Evolutionary conservation across 2,888 invertebrate species (phyloP), one percentile per base, ranked within the genome.

Genomic region (Sinotaia quadrata): DNA sequence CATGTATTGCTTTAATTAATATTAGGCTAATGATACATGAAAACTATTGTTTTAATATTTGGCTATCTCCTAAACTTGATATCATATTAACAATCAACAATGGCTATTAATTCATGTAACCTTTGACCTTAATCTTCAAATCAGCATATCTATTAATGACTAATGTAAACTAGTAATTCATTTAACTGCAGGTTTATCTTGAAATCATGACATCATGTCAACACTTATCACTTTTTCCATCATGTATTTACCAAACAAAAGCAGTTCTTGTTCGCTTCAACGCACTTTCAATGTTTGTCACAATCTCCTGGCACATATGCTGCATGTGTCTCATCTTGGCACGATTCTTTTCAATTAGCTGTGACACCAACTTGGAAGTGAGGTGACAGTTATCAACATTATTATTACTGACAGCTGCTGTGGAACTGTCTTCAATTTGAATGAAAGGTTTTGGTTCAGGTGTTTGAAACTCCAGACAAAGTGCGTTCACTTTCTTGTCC

Each of bases 241-340:
- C 27, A 2, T 1, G 24, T n/a, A 21, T 34, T 71, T 65, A 78
- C 82, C 82, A 82, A 24, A 76, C 72, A 58, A 79, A 76, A 51
- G 79, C 77, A 65, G 79, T 78, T 60, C 76, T 75, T 8, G 79
- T 79, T 69, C 80, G 80, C 54, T 73, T 75, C 47, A 74, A 71
- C 2, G 78, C 73, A 2, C 62, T 71, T 33, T 77, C 75, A 27
- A 80, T 75, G 49, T 69, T 70, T 18, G 72, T 57, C 27, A 79
- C 54, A 18, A 72, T 62, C 7, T 77, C 72, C 18, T 69, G 47
- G 31, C 76, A 74, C 52, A 77, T 74, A 37, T 75, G 63, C 36
- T 70, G 70, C 8, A 76, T 70, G 70, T 79, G 79, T 41, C 73
- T 75, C 51, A 81, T 70, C 44, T 72, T 76, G 1, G 79, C 81